Base-by-base conservation (phyloP, 2,888 invertebrate species). In the Synergus gifuensis region DNA sequence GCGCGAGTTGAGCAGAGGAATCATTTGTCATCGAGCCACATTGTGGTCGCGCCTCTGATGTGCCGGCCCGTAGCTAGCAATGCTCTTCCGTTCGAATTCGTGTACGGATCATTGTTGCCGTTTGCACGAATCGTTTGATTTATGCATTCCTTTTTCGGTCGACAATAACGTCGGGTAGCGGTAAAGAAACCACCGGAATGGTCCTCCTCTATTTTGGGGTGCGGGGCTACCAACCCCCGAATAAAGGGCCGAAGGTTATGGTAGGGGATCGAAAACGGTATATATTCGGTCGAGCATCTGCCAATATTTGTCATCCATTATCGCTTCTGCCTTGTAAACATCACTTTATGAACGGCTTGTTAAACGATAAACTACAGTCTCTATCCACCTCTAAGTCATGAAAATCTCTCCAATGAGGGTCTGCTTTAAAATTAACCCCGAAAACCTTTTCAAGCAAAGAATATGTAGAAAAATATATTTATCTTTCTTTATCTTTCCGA, bases 271-370 rank as follows among this genome's bases (percentile, higher is more conserved):
- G 82, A 83, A 80, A 69, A 28, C 49, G 46, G 46, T 54, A 28
- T 77, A 64, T 58, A 81, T 83, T 42, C 73, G 66, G 67, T 90
- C 86, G 88, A 90, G 91, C 92, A 92, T 92, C 92, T 92, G 92
- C 91, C 89, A 92, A 92, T 92, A 92, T 92, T 92, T 92, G 91
- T 91, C 92, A 89, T 92, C 89, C 83, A 92, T 92, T 91, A 92
- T 91, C 90, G 89, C 85, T 85, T 82, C 82, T 77, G 83, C 81
- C 86, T 86, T 86, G 87, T 89, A 90, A 91, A 90, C 89, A 90
- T 83, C 83, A 83, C 87, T 86, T 87, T 88, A 88, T 88, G 87
- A 89, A 88, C 84, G 86, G 85, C 88, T 87, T 87, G 88, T 87
- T 89, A 88, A 84, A 84, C 40, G 69, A 60, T 42, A 77, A 42